Conservation (phyloP, 2,113 vertebrate genomes). For the Nestor notabilis region DNA sequence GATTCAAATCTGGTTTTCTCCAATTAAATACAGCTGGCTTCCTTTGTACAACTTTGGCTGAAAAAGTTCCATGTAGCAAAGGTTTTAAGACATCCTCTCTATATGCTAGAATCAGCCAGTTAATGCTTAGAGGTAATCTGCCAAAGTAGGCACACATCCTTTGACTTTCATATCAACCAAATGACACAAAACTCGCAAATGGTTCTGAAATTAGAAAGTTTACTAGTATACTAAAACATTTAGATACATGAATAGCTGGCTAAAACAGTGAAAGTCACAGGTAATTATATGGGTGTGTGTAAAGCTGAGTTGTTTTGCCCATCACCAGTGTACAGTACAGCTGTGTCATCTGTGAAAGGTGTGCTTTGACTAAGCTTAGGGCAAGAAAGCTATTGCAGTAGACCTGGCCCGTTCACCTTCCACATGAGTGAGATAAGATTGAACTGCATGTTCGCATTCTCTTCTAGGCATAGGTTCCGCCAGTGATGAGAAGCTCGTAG, state of each 20-base stretch:
- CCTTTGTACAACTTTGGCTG: constrained; percentile 64
- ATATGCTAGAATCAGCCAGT: constrained; percentile 18
- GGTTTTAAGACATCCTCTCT: constrained; percentile 11
- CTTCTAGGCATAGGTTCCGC: constrained; percentile 86
- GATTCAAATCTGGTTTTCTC: background rate
- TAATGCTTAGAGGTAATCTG: constrained; percentile 25
- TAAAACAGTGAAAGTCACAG: constrained; percentile 51
- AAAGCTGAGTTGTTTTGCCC: constrained; percentile 71
- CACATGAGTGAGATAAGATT: constrained; percentile 22
- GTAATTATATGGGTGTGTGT: constrained; percentile 20
- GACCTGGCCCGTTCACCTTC: constrained; percentile 60
- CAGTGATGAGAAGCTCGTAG: constrained; percentile 91
- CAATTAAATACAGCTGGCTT: constrained; percentile 41
- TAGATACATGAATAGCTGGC: constrained; percentile 60
- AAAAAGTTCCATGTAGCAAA: constrained; percentile 28
- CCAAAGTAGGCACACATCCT: constrained; percentile 21
- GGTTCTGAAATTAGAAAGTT: constrained; percentile 60
- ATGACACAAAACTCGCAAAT: constrained; percentile 35
- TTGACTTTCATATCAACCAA: constrained; percentile 30
- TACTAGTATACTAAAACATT: constrained; percentile 51
- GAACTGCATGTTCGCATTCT: constrained; percentile 12
- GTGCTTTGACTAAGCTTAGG: constrained; percentile 71
- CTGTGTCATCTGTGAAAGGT: constrained; percentile 72
- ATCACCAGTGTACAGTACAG: constrained; percentile 74
- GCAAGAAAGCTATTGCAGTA: constrained; percentile 68